Base-by-base conservation (phyloP, 2,888 invertebrate species). In the Tetragonisca angustula region DNA sequence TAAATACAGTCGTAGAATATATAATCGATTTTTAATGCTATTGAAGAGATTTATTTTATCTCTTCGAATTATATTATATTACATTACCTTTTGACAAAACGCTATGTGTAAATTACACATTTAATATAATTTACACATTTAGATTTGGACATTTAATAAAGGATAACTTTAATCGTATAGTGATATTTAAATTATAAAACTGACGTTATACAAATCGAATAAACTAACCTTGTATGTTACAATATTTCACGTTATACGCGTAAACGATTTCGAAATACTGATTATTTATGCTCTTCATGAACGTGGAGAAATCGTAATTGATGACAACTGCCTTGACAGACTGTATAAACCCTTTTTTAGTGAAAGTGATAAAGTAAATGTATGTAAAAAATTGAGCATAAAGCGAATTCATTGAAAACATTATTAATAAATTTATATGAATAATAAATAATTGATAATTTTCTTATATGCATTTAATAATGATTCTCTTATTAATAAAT, bases 281-380 rank as follows among this genome's bases (percentile, higher is more conserved):
- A 86, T 89, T 88, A 89, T 84, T 85, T 78, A 89, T 85, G 83
- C 85, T 68, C 73, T 73, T 79, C 65, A 67, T 84, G 86, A 74
- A 56, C 79, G 74, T 50, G 84, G 84, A 83, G 89, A 89, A 89
- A 89, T 89, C 83, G 83, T 78, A 84, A 80, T 81, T 82, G 82
- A 85, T 81, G 79, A 81, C 78, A 80, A 81, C 56, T 43, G 36
- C 70, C 50, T 62, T 71, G 73, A 50, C 52, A 67, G 79, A 82
- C 82, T 86, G 49, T 49, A 79, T 81, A 77, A 76, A 83, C 83
- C 77, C 71, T 70, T 77, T 83, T 81, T 76, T 74, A 75, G 79
- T 79, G 83, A 88, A 87, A 88, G 88, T 75, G 71, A 61, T 11
- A 71, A 75, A 79, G 69, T 61, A 64, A 62, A 68, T 36, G 52